Evolutionary conservation across 2,113 vertebrate genomes (phyloP).

Genomic region (Semicossyphus pulcher): DNA sequence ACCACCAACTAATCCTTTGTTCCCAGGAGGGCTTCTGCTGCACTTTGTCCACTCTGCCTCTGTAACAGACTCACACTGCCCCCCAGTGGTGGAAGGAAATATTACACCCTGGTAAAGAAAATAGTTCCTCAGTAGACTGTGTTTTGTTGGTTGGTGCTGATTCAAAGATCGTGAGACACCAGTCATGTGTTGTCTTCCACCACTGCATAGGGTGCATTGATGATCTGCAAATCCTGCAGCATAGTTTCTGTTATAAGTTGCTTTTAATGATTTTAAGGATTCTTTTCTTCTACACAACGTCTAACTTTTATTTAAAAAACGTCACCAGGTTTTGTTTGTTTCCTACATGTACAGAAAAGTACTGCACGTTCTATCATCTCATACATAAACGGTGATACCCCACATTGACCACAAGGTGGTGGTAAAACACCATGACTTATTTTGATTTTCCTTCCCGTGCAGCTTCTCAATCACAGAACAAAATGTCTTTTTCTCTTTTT

Average conservation of each 20-base stretch:
- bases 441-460: neutral
- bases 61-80: slow-evolving; percentile 64
- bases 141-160: neutral
- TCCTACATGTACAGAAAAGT: no score
- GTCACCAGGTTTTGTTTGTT: no score
- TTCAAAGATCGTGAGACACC: neutral
- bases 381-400: no score
- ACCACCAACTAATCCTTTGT: slow-evolving; percentile 80
- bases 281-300: no score
- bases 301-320: no score
- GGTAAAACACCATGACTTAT: slow-evolving; percentile 42
- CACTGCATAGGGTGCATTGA: neutral
- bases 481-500: neutral
- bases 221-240: neutral
- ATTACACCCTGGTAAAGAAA: slow-evolving; percentile 12
- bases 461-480: neutral
- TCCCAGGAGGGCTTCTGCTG: slow-evolving; percentile 53
- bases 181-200: neutral
- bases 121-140: neutral
- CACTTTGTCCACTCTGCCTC: slow-evolving; percentile 1
- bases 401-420: slow-evolving; percentile 70
- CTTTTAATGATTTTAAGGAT: neutral
- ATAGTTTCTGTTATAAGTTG: neutral
- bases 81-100: slow-evolving; percentile 51
- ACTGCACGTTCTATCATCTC: no score